Base-by-base conservation (phyloP, 1,140 invertebrate species). In the Lepidurus apus region DNA sequence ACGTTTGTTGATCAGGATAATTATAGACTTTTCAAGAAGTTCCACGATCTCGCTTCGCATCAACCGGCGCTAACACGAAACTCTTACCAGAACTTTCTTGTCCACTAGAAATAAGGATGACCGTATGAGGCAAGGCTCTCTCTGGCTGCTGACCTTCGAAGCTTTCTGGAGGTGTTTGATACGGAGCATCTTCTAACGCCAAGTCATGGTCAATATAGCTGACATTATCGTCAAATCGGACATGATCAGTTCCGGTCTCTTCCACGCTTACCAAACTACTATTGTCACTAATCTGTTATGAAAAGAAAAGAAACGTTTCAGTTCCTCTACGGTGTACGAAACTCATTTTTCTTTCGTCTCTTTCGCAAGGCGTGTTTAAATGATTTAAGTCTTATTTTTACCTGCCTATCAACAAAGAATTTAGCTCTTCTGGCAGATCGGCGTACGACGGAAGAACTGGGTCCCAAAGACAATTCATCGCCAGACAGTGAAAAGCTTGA, bases 171-270 rank as follows among this genome's bases (percentile, higher is more conserved):
- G 53, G 53, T 9, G 53, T 65, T 11, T 21, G 53, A 17, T 65
- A 65, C 1, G 53, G 21, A 65, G 13, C 53, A 21, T 21, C 53
- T 65, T 65, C 74, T n/a, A 24, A 24, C 11, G 74, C 42, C 1
- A 73, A 76, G 2, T 44, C 42, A 75, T 81, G 80, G 74, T 82
- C 83, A 74, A 85, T 84, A 79, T 84, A 85, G 73, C 84, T 84
- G n/a, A 85, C 83, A 75, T 85, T 82, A 77, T 84, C 83, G 80
- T 85, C 84, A 80, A 85, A 85, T 26, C 84, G 80, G n/a, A 85
- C 84, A 74, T 83, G 80, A 77, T 85, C 89, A 0, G 89, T 90
- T 7, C 85, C 86, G 75, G 87, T 87, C 75, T 91, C 90, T 79
- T 90, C 90, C 6, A 84, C 85, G 17, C 84, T 83, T 7, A 83